phyloP scores from a whole-genome alignment of 2,888 invertebrate genomes.

The Watsonalla cultraria region DNA sequence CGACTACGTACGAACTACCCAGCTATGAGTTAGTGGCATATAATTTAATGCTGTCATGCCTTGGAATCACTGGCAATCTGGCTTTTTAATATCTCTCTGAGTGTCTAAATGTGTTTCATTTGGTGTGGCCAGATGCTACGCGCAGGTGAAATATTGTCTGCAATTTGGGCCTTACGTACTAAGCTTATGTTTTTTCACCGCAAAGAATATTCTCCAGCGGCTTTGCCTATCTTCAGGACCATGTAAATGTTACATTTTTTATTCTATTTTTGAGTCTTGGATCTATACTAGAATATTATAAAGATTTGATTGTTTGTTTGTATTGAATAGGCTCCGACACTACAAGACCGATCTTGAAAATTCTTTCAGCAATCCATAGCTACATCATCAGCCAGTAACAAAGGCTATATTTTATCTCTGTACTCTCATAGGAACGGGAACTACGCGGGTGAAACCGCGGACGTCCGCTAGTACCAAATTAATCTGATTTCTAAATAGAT shows the following conservation, averaged over 20 bases:
- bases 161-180: constrained; percentile 36
- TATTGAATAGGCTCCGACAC: no score
- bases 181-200: constrained; percentile 34
- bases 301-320: no score
- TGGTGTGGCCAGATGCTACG: constrained; percentile 46
- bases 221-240: neutral
- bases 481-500: neutral
- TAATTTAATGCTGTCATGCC: constrained; percentile 16
- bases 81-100: constrained; percentile 43
- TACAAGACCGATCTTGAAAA: no score
- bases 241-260: constrained; percentile 13
- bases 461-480: no score
- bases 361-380: no score
- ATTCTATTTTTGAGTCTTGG: neutral
- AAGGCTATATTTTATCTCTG: no score
- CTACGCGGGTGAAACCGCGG: no score
- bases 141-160: constrained; percentile 48
- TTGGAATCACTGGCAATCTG: constrained; percentile 28
- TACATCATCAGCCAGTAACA: no score
- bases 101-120: constrained; percentile 50
- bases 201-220: neutral
- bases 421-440: no score
- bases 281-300: no score
- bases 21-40: constrained; percentile 6
- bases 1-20: neutral